phyloP scores from a whole-genome alignment of 1,140 invertebrate genomes.

The Watersipora subatra region DNA sequence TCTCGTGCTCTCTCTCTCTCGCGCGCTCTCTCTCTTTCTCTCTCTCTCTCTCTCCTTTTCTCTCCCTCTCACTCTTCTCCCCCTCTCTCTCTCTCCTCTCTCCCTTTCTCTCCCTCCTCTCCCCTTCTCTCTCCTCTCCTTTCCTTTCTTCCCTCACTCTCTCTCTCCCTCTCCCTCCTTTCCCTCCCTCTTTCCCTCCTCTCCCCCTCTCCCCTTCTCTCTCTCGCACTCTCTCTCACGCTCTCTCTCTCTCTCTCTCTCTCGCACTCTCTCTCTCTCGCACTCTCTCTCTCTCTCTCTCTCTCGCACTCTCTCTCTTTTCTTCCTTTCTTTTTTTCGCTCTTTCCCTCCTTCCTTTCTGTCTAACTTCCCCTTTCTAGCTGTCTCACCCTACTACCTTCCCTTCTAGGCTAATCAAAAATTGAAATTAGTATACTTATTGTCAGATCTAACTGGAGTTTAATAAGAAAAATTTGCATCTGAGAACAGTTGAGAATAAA shows the following conservation, averaged over 20 bases:
- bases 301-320: too few species aligned
- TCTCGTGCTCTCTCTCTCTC: background rate
- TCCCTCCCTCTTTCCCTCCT: background rate
- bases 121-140: background rate
- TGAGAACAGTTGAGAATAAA: too few species aligned
- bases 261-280: too few species aligned
- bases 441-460: too few species aligned
- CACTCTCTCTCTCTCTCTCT: too few species aligned
- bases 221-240: too few species aligned
- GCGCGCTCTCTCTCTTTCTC: background rate
- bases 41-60: background rate
- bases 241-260: too few species aligned
- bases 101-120: background rate
- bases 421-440: too few species aligned
- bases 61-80: constrained; percentile 4
- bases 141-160: background rate
- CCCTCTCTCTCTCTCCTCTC: background rate
- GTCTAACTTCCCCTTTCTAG: background rate
- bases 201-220: background rate
- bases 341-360: background rate
- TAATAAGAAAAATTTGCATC: too few species aligned
- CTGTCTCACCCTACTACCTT: background rate
- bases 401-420: too few species aligned
- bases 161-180: background rate
- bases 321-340: too few species aligned